Conservation (phyloP, 2,797 vertebrate species). For the Synanceia verrucosa region DNA sequence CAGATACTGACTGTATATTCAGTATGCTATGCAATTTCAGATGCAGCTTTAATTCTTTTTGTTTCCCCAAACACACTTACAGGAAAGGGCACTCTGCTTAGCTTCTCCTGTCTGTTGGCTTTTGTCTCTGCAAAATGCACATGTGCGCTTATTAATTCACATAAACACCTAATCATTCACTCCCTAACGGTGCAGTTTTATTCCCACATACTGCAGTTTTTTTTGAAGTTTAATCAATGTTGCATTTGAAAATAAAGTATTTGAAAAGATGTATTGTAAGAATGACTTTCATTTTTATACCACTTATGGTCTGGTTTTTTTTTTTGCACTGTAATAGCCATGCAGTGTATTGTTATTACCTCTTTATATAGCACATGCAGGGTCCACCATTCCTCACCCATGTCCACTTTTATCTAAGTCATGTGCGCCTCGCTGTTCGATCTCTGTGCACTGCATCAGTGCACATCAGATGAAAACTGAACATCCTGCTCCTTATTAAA, state of each 20-base stretch:
- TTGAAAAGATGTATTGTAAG: neutral
- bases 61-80: neutral
- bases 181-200: too few species aligned
- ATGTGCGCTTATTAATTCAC: neutral
- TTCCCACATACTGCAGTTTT: neutral
- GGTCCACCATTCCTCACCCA: neutral
- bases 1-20: neutral
- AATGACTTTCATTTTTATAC: neutral
- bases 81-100: constrained; percentile 14
- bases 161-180: neutral
- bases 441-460: neutral
- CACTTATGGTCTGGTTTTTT: neutral
- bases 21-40: neutral
- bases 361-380: neutral
- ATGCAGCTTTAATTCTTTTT: neutral
- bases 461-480: neutral
- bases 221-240: neutral
- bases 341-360: neutral
- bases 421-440: neutral
- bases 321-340: neutral
- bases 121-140: constrained; percentile 15
- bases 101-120: constrained; percentile 3
- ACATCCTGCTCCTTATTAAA: neutral
- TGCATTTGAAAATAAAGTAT: neutral
- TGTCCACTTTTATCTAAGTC: neutral